A percentile compares a stretch with the other conserved stretches of the same genome.
Conservation (phyloP, 37 sponge, comb jelly and placozoan genomes). For the Chondrosia reniformis region DNA sequence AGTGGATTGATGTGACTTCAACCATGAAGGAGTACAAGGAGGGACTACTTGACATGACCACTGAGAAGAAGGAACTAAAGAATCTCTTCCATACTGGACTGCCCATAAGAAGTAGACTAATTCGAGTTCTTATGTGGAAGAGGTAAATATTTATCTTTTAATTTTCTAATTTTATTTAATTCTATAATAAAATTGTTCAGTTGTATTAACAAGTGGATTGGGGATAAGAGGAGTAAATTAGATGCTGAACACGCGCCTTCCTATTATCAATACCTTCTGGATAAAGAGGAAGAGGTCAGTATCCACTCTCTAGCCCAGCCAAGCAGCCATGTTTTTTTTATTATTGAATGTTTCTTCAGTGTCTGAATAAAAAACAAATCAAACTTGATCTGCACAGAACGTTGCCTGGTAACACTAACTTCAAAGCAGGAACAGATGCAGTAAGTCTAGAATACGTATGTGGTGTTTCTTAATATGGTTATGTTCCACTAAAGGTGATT, state of each 20-base stretch:
- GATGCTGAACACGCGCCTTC: background rate
- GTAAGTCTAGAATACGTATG: conserved; percentile 22
- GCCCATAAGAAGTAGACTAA: background rate
- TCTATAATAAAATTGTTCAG: background rate
- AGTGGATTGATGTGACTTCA: background rate
- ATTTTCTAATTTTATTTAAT: background rate
- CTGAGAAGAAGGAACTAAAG: conserved; percentile 10
- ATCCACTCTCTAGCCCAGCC: no score
- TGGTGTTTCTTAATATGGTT: no score
- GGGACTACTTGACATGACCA: background rate
- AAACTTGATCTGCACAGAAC: conserved; percentile 52
- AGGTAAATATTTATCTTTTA: background rate
- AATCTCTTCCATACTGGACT: background rate
- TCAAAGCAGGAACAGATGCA: conserved; percentile 39
- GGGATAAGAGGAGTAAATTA: background rate
- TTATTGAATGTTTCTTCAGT: background rate
- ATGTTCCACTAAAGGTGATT: no score
- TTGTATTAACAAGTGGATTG: background rate
- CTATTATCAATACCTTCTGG: background rate
- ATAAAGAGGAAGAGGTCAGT: background rate
- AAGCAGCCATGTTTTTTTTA: no score
- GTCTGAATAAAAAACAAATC: conserved; percentile 40
- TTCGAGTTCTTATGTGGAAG: background rate
- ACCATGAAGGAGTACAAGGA: background rate
- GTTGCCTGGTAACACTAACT: conserved; percentile 51